Evolutionary conservation across 2,888 invertebrate species (phyloP).

Genomic region (Muschampia plurimacula): DNA sequence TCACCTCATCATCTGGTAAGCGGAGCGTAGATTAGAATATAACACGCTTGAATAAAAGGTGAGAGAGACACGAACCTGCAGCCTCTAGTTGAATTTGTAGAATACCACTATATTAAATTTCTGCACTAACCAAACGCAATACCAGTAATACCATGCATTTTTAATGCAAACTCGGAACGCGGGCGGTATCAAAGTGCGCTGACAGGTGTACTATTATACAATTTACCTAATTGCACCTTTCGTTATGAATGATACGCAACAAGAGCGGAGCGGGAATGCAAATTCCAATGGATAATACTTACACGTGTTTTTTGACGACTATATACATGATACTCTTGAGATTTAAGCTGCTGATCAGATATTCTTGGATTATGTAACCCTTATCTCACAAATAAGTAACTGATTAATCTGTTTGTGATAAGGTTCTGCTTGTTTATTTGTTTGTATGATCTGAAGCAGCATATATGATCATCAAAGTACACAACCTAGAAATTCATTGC

Average conservation of each 20-base stretch:
- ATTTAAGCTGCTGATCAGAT: too few species aligned
- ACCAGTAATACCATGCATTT: constrained; percentile 32
- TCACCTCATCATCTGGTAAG: too few species aligned
- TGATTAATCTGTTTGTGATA: too few species aligned
- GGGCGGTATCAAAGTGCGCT: constrained; percentile 45
- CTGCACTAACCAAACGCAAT: constrained; percentile 27
- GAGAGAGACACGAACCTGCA: too few species aligned
- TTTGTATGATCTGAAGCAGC: too few species aligned
- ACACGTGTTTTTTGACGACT: constrained; percentile 29
- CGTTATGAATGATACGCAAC: constrained; percentile 59
- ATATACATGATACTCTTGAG: not conserved
- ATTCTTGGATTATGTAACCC: too few species aligned
- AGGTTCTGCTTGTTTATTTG: too few species aligned
- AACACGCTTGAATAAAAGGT: too few species aligned
- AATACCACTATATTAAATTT: not conserved
- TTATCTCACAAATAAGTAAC: too few species aligned
- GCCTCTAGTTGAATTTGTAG: not conserved
- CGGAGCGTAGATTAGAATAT: too few species aligned
- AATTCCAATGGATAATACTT: constrained; percentile 61
- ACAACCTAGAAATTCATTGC: too few species aligned
- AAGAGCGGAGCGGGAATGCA: constrained; percentile 61
- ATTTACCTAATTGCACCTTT: constrained; percentile 71
- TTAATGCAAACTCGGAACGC: constrained; percentile 30
- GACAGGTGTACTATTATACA: constrained; percentile 65
- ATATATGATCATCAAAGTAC: too few species aligned